Percentiles rank a stretch among this genome's conserved stretches.
phyloP scores from a whole-genome alignment of 2,797 vertebrate genomes.

The Pseudocheirus occidentalis region DNA sequence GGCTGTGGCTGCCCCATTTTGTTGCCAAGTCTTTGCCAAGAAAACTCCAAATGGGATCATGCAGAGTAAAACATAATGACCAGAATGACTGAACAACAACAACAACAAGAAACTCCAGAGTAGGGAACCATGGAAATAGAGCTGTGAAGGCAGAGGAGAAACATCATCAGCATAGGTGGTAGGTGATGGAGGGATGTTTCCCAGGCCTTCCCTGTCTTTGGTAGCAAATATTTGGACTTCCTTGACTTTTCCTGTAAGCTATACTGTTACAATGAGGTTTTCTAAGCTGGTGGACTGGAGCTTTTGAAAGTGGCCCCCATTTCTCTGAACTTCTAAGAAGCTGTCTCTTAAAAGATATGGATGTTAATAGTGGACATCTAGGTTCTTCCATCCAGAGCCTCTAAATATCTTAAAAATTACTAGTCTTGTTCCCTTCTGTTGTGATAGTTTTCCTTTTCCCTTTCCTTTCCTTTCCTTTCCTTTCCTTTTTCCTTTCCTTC shows the following conservation, averaged over 20 bases:
- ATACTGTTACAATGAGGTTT: neutral
- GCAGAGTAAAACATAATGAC: neutral
- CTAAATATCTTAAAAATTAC: neutral
- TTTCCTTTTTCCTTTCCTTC: too few species aligned
- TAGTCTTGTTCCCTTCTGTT: neutral
- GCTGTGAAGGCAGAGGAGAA: neutral
- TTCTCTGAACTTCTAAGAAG: neutral
- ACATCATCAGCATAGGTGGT: neutral
- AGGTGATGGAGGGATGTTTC: neutral
- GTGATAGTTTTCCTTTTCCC: neutral
- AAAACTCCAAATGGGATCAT: neutral
- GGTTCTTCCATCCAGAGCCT: neutral
- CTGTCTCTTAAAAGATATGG: neutral
- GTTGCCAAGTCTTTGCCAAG: neutral
- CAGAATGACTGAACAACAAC: neutral
- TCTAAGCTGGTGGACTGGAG: neutral
- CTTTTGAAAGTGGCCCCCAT: neutral
- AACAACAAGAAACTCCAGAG: neutral
- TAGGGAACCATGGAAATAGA: neutral
- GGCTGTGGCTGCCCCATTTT: neutral
- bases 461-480: too few species aligned
- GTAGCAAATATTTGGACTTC: neutral
- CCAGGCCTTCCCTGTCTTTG: neutral
- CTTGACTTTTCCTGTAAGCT: neutral
- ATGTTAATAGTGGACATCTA: neutral